Conservation (phyloP, 2,888 invertebrate genomes). For the Charanyca ferruginea region DNA sequence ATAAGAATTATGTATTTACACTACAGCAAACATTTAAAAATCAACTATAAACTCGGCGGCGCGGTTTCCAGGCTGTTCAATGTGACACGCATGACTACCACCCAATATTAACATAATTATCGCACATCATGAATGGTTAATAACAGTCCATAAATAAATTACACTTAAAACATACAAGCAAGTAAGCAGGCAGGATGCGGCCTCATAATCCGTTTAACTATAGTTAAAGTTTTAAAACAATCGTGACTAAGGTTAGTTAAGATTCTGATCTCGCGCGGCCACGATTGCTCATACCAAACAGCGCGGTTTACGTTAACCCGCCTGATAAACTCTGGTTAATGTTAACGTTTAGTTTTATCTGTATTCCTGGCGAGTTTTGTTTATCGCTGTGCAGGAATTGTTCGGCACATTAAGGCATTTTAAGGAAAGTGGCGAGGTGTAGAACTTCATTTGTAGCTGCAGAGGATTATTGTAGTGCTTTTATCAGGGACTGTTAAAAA, state of each 20-base stretch:
- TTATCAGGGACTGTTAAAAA: too few species aligned
- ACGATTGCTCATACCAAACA: slow-evolving; percentile 86
- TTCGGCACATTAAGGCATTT: slow-evolving; percentile 62
- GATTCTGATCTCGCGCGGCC: slow-evolving; percentile 84
- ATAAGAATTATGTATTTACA: slow-evolving; percentile 20
- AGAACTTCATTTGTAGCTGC: slow-evolving; percentile 48
- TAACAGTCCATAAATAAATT: slow-evolving; percentile 49
- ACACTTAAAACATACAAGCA: slow-evolving; percentile 35
- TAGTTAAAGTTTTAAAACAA: slow-evolving; percentile 65
- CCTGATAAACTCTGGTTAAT: slow-evolving; percentile 68
- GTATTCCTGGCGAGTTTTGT: slow-evolving; percentile 66
- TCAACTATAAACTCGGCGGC: slow-evolving; percentile 6
- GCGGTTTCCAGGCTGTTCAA: background rate
- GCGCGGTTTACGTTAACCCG: slow-evolving; percentile 57
- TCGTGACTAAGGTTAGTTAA: slow-evolving; percentile 88
- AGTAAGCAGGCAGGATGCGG: slow-evolving; percentile 64
- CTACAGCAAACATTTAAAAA: slow-evolving; percentile 7
- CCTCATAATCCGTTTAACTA: slow-evolving; percentile 67
- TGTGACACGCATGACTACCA: slow-evolving; percentile 37
- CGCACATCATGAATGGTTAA: slow-evolving; percentile 49
- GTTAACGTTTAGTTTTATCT: slow-evolving; percentile 69
- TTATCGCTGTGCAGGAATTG: slow-evolving; percentile 63
- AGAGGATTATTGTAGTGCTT: slow-evolving; percentile 20
- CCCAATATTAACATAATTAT: slow-evolving; percentile 59
- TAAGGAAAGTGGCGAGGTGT: slow-evolving; percentile 48